phyloP scores from a whole-genome alignment of 2,113 vertebrate genomes.

The Lagopus leucura region DNA sequence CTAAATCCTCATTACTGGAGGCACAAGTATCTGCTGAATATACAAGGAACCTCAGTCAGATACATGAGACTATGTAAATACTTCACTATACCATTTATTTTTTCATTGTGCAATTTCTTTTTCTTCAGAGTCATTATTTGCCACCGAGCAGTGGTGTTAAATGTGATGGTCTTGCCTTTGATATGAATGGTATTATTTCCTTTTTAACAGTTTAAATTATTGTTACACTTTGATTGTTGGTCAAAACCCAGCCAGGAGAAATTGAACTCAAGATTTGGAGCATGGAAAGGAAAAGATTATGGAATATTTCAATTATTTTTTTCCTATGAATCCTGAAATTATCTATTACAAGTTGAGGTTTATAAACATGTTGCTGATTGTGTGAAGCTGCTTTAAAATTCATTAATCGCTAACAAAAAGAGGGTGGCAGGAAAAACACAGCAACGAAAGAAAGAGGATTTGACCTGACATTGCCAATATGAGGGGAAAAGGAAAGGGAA shows the following conservation, averaged over 20 bases:
- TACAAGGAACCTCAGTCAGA: background rate
- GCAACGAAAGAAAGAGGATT: constrained; percentile 15
- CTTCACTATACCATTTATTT: background rate
- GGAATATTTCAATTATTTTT: background rate
- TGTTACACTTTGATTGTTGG: background rate
- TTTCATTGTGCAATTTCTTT: background rate
- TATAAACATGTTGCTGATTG: background rate
- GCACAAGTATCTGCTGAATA: background rate
- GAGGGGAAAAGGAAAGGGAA: background rate
- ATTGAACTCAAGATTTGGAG: background rate
- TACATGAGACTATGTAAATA: background rate
- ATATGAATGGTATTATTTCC: background rate
- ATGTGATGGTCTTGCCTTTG: background rate
- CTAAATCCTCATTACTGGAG: background rate
- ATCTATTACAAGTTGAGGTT: background rate
- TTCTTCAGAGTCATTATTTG: background rate
- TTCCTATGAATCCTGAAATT: background rate
- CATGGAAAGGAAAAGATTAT: background rate
- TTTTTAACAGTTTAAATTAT: background rate
- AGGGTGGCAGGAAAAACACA: constrained; percentile 38
- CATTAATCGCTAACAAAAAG: constrained; percentile 43
- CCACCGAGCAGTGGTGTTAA: background rate
- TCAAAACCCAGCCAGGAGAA: background rate
- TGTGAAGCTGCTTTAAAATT: constrained; percentile 36
- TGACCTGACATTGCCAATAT: background rate